Evolutionary conservation across 2,113 vertebrate genomes (phyloP), one percentile per base, ranked within the genome.

Genomic region (Brachyhypopomus gauderio): DNA sequence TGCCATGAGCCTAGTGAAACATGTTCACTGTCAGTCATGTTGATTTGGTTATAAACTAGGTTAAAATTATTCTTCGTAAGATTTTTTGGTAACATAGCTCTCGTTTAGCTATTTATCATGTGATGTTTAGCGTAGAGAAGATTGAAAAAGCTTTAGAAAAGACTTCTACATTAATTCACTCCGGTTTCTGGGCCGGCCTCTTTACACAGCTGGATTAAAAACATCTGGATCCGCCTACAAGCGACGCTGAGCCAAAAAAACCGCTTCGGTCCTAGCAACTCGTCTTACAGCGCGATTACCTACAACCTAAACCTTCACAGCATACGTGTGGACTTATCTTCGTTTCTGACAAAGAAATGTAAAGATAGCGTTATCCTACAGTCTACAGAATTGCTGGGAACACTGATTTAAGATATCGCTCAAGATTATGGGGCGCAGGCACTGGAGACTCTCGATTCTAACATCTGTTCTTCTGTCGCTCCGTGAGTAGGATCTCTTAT

Each of bases 161-260:
- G 36, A 27, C 25, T 62, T 27, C 67, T 62, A 58, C 72, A 52
- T 64, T 74, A 73, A 82, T 85, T 83, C 76, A 77, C 30, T 90
- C 84, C 87, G 92, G 90, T 91, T 93, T 89, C 91, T 93, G 92
- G 93, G 93, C 92, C 92, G 92, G 91, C 91, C 91, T 89, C 89
- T 75, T 75, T 76, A 73, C 92, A 90, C 95, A 95, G 95, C 95
- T 95, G 95, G 94, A 94, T 94, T 93, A 85, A 87, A 91, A 92
- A 95, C 90, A 91, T 92, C 94, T 96, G 95, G 93, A 91, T 89
- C 88, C 91, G 91, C 87, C 93, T 92, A 90, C 91, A 91, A 83
- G 78, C 85, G 84, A 84, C 70, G 64, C 56, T 74, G 41, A 75
- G 64, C 86, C 81, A 85, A 75, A 78, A 82, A 78, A 76, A 81